Base-by-base conservation (phyloP, 2,888 invertebrate species). In the Cerastoderma edule region DNA sequence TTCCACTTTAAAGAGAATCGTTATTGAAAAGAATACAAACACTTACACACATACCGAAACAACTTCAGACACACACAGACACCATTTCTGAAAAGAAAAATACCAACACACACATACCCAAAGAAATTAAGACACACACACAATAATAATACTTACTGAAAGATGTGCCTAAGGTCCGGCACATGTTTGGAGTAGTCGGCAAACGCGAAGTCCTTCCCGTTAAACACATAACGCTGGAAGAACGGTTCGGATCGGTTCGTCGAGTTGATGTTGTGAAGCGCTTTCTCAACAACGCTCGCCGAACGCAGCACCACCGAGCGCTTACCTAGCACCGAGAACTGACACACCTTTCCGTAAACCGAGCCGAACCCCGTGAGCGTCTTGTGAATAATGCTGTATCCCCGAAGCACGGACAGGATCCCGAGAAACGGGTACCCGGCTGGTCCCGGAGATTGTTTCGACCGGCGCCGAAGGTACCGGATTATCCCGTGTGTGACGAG, bases 191-290 rank as follows among this genome's bases (percentile, higher is more conserved):
- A 53, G 24, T 75, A 80, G 35, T 72, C 60, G 0, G 80, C 77
- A 64, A 80, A 80, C 10, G 75, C 80, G 32, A 80, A 72, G 22
- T 72, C 72, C 22, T 67, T 69, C 16, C 65, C 75, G n/a, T 80
- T 75, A 35, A 80, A 75, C 0, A 80, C 50, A 69, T 77, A 80
- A 27, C 69, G 30, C 69, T 80, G 80, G 32, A 80, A 77, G 56
- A 80, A 80, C 2, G 77, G 67, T 24, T 72, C 68, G 16, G 69
- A 77, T 39, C 80, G 50, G 63, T 75, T 74, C 19, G 60, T 57
- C 1, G 67, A 33, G 16, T 60, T 39, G 6, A 32, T 28, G 33
- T 74, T 69, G 6, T 72, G 46, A 2, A 80, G 50, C 1, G 75
- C 80, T 39, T 27, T 46, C 27, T 74, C 69, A 30, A 75, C 54